phyloP scores from a whole-genome alignment of 2,888 invertebrate species.

The Amblyteles armatorius region DNA sequence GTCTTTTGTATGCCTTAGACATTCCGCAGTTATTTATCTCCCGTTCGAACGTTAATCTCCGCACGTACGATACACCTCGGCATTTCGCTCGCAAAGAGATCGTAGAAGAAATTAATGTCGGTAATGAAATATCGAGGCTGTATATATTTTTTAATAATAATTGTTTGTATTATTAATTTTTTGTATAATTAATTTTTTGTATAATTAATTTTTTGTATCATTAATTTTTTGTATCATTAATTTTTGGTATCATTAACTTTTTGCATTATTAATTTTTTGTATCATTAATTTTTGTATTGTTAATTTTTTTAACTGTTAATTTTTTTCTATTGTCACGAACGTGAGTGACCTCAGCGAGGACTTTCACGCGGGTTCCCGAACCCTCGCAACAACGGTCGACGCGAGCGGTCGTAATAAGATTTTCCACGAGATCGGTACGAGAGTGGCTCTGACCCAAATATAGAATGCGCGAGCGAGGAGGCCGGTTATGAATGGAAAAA shows the following conservation, averaged over 20 bases:
- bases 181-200: too few relatives aligned
- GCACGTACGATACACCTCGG: slow-evolving; percentile 9
- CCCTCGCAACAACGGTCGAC: slow-evolving; percentile 24
- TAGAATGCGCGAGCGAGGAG: slow-evolving; percentile 74
- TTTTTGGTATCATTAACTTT: too few relatives aligned
- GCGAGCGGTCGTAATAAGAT: slow-evolving; percentile 43
- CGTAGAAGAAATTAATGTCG: too few relatives aligned
- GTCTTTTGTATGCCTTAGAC: slow-evolving; percentile 45
- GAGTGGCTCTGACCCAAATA: slow-evolving; percentile 73
- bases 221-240: too few relatives aligned
- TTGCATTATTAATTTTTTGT: too few relatives aligned
- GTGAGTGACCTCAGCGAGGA: slow-evolving; percentile 33
- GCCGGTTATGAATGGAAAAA: slow-evolving; percentile 83
- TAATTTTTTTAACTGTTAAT: too few relatives aligned
- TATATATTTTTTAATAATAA: too few relatives aligned
- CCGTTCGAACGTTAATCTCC: slow-evolving; percentile 24
- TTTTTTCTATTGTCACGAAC: neutral
- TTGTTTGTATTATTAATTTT: too few relatives aligned
- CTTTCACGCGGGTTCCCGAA: slow-evolving; percentile 26
- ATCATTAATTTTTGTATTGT: too few relatives aligned
- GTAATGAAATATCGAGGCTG: too few relatives aligned
- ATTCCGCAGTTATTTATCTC: slow-evolving; percentile 57
- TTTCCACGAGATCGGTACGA: slow-evolving; percentile 35
- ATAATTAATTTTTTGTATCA: too few relatives aligned
- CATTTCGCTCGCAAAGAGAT: too few relatives aligned